phyloP scores from a whole-genome alignment of 2,113 vertebrate genomes.

The Orcinus orca region DNA sequence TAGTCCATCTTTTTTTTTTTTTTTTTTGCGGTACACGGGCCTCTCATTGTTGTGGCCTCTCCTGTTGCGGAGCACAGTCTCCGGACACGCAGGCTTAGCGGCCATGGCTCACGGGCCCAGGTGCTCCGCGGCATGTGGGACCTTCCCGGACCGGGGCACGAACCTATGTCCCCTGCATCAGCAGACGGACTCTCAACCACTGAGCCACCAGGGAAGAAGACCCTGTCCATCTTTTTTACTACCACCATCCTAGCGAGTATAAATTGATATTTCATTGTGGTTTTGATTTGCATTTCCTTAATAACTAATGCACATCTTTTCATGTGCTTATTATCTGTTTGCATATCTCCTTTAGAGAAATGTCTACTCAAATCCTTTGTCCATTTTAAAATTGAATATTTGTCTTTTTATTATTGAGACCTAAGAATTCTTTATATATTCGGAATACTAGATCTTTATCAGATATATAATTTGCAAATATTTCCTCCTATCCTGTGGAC shows the following conservation, averaged over 20 bases:
- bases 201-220: no score
- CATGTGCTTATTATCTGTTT: background rate
- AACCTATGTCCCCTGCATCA: no score
- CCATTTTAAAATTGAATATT: background rate
- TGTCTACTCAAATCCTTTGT: background rate
- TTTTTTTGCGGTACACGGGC: no score
- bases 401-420: background rate
- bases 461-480: background rate
- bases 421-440: background rate
- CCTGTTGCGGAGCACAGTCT: no score
- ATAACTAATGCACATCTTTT: background rate
- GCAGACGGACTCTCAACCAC: no score
- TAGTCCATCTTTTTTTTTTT: background rate
- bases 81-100: no score
- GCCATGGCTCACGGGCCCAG: no score
- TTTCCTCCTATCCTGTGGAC: background rate
- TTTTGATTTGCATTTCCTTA: background rate
- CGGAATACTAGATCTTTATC: background rate
- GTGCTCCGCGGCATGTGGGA: no score
- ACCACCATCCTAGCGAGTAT: background rate
- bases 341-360: background rate
- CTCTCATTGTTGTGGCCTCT: no score
- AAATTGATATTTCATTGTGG: background rate
- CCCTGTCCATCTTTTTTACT: background rate
- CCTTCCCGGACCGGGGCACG: no score